Conservation (phyloP, 1,140 invertebrate species). For the Leptestheria dahalacensis region DNA sequence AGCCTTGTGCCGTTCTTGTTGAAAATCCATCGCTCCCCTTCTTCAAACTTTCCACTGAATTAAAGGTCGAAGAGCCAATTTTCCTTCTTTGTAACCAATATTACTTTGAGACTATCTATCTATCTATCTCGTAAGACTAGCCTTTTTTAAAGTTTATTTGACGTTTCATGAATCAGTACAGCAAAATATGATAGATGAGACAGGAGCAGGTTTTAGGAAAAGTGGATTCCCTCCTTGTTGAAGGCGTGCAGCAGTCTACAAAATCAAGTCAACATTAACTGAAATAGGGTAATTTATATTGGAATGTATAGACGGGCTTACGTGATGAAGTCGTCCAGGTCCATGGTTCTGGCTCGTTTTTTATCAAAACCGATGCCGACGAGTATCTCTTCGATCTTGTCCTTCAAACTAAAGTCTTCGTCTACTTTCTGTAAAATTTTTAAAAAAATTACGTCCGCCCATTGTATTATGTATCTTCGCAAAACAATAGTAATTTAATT, state of each 20-base stretch:
- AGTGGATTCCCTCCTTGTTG: conserved; percentile 80
- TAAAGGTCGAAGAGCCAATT: too few relatives aligned
- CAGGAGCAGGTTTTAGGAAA: conserved; percentile 35
- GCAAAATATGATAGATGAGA: background rate
- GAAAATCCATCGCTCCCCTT: too few relatives aligned
- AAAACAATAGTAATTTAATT: background rate
- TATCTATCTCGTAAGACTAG: too few relatives aligned
- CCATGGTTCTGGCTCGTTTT: conserved; percentile 81
- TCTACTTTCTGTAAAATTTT: conserved; percentile 38
- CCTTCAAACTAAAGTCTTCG: conserved; percentile 70
- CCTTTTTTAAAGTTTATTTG: too few relatives aligned
- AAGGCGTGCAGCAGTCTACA: conserved; percentile 65
- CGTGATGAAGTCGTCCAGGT: conserved; percentile 89
- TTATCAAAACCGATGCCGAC: conserved; percentile 44
- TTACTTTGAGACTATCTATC: too few relatives aligned
- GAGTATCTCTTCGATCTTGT: conserved; percentile 62
- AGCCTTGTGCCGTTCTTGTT: too few relatives aligned
- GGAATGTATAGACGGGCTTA: conserved; percentile 26
- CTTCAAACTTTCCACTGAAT: too few relatives aligned
- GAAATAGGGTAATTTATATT: background rate
- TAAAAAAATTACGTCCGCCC: background rate
- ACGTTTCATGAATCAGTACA: too few relatives aligned
- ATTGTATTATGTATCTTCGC: background rate
- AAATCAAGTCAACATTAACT: conserved; percentile 24
- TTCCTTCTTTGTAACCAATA: too few relatives aligned